Conservation (phyloP, 1,140 invertebrate species). For the Physella acuta region DNA sequence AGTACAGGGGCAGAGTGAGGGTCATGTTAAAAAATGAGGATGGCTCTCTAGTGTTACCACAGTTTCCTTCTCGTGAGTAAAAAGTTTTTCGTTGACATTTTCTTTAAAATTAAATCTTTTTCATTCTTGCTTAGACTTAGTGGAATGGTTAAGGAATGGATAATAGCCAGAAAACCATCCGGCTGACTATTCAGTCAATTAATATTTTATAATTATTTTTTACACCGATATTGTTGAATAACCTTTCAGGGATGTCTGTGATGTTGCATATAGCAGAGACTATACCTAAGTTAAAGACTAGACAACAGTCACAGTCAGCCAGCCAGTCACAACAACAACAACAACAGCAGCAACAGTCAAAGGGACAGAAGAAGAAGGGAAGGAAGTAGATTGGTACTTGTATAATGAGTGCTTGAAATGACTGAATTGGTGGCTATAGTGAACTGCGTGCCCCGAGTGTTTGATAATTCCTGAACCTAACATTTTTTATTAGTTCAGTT, state of each 20-base stretch:
- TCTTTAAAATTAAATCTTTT: not conserved
- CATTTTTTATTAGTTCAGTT: too few relatives aligned
- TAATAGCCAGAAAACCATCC: too few relatives aligned
- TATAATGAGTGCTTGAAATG: too few relatives aligned
- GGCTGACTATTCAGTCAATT: too few relatives aligned
- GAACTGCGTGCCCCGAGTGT: too few relatives aligned
- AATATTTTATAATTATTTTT: too few relatives aligned
- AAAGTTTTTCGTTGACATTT: constrained; percentile 10
- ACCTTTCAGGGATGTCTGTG: constrained; percentile 70
- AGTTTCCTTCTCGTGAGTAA: constrained; percentile 72
- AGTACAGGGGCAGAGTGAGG: constrained; percentile 81
- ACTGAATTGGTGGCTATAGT: too few relatives aligned
- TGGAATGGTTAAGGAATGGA: too few relatives aligned
- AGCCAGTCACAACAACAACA: constrained; percentile 28
- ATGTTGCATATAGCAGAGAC: constrained; percentile 77
- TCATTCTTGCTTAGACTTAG: not conserved
- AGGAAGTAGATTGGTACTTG: constrained; percentile 36
- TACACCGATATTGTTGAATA: too few relatives aligned
- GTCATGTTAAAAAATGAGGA: constrained; percentile 92
- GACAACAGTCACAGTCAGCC: constrained; percentile 38
- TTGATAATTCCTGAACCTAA: too few relatives aligned
- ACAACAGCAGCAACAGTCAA: constrained; percentile 25
- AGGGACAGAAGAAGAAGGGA: constrained; percentile 46
- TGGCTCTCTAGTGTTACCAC: constrained; percentile 73
- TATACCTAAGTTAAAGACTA: constrained; percentile 89